Conservation (phyloP, 92 coral and sea anemone genomes). For the Anthopleura xanthogrammica region DNA sequence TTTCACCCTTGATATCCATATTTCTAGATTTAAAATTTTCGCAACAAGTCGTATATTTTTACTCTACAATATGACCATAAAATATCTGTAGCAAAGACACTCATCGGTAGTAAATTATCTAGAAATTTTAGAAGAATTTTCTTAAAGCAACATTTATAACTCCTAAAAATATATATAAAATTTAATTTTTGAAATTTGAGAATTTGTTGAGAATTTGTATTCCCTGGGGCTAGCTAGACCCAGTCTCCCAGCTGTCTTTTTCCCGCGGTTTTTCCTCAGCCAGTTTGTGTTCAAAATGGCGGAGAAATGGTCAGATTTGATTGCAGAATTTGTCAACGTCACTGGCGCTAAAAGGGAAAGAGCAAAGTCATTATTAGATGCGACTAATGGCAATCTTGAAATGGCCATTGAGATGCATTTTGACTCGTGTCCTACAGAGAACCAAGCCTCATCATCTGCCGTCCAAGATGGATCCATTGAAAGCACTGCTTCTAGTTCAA, state of each 20-base stretch:
- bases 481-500: not conserved
- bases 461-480: not conserved
- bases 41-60: not conserved
- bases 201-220: not conserved
- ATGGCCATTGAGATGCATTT: constrained; percentile 98
- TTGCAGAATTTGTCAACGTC: constrained; percentile 81
- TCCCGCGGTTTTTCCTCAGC: constrained; percentile 63
- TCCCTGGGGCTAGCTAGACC: not conserved
- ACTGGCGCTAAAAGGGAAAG: constrained; percentile 79
- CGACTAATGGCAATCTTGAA: constrained; percentile 94
- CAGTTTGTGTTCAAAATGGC: constrained; percentile 76
- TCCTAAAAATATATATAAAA: not conserved
- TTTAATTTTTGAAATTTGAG: not conserved
- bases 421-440: constrained; percentile 63
- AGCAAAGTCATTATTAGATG: constrained; percentile 80
- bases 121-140: no score
- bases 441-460: not conserved
- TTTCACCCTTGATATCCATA: not conserved
- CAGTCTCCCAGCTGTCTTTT: constrained; percentile 31
- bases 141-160: no score
- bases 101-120: not conserved
- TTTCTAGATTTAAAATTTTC: not conserved
- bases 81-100: not conserved
- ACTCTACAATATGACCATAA: no score
- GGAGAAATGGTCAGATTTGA: constrained; percentile 72